These are phyloP conservation scores for Temnothorax rugatulus DNA, from an alignment of 2,888 invertebrate genomes.

Conservation along the genomic window DNA sequence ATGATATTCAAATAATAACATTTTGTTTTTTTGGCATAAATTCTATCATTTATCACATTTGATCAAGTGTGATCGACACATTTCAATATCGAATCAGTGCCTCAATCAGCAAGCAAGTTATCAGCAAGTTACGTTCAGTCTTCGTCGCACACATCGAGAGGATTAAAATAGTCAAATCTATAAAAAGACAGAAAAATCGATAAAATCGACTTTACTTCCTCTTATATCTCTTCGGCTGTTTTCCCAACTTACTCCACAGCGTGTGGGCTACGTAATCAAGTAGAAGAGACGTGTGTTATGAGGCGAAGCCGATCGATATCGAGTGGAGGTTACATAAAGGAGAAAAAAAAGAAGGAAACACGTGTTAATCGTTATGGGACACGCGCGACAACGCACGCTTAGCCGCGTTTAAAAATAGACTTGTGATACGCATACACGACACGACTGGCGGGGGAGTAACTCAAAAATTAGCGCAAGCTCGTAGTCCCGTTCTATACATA, in stretches of 20 bases:
- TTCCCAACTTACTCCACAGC: neutral
- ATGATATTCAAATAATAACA: neutral
- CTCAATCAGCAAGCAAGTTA: neutral
- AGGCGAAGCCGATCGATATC: constrained; percentile 67
- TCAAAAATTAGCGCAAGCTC: constrained; percentile 69
- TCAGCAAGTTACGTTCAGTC: too few species aligned
- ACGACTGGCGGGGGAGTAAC: constrained; percentile 58
- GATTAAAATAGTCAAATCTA: neutral
- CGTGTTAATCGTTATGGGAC: constrained; percentile 73
- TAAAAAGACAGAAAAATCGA: constrained; percentile 16
- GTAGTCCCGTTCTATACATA: constrained; percentile 25
- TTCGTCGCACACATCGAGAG: neutral
- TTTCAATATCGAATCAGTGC: neutral
- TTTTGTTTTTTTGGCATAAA: neutral
- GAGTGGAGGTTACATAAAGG: constrained; percentile 56
- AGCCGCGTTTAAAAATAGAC: constrained; percentile 23
- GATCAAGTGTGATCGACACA: neutral
- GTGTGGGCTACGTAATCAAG: constrained; percentile 34
- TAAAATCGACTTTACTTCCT: constrained; percentile 4
- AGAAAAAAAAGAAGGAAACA: constrained; percentile 59
- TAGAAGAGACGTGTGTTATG: constrained; percentile 29
- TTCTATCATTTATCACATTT: neutral
- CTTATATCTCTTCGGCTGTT: constrained; percentile 21
- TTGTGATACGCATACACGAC: constrained; percentile 40
- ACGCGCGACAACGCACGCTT: constrained; percentile 70